A percentile compares a stretch with the other conserved stretches of the same genome.
These are phyloP conservation scores for Tachyglossus aculeatus DNA, from an alignment of 2,797 vertebrate genomes.

Conservation along the genomic window DNA sequence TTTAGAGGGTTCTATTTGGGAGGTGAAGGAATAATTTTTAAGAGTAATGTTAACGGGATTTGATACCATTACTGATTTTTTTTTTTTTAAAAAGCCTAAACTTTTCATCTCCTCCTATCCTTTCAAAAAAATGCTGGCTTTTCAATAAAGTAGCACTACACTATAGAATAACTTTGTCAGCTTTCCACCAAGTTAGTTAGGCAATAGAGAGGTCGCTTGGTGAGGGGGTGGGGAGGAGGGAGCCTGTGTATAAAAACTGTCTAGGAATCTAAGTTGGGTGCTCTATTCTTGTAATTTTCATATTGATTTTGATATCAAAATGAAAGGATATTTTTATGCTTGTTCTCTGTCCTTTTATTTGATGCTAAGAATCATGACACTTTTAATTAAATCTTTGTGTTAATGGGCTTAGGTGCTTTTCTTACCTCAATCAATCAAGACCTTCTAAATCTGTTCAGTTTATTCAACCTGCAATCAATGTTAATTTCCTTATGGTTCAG, in stretches of 20 bases:
- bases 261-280: constrained; percentile 11
- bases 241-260: not conserved
- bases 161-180: too few relatives aligned
- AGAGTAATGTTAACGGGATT: too few relatives aligned
- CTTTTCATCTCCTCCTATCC: too few relatives aligned
- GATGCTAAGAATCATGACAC: constrained; percentile 43
- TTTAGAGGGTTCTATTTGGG: too few relatives aligned
- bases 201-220: not conserved
- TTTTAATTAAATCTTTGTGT: constrained; percentile 69
- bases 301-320: constrained; percentile 57
- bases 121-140: too few relatives aligned
- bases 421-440: constrained; percentile 64
- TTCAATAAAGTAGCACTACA: too few relatives aligned
- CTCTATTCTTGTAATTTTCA: constrained; percentile 45
- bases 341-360: constrained; percentile 44
- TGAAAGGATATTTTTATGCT: constrained; percentile 28
- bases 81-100: too few relatives aligned
- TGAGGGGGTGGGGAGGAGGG: not conserved
- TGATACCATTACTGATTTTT: too few relatives aligned
- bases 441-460: constrained; percentile 56
- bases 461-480: constrained; percentile 65
- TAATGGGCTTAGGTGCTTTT: constrained; percentile 58
- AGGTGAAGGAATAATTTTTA: too few relatives aligned
- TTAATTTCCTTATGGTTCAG: constrained; percentile 68
- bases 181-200: not conserved